Conservation (phyloP, 2,888 invertebrate genomes). For the Cerastis rubricosa region DNA sequence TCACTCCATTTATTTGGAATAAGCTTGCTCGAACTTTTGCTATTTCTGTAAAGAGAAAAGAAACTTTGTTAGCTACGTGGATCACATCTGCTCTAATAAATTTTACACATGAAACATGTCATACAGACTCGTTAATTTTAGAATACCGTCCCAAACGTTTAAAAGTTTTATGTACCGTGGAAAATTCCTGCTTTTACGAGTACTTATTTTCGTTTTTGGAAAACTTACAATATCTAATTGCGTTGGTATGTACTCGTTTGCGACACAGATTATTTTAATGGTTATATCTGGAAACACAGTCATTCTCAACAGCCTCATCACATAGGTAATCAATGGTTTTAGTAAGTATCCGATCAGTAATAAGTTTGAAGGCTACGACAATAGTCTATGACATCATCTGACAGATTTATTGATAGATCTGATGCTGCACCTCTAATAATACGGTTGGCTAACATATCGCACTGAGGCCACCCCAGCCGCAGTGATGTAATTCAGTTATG, state of each 20-base stretch:
- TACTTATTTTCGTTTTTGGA: constrained; percentile 65
- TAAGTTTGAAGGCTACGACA: constrained; percentile 64
- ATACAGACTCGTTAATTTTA: constrained; percentile 79
- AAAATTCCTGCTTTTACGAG: constrained; percentile 71
- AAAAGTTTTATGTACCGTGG: constrained; percentile 79
- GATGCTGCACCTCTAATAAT: constrained; percentile 74
- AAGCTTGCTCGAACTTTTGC: constrained; percentile 99
- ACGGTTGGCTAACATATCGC: constrained; percentile 70
- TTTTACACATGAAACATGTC: constrained; percentile 77
- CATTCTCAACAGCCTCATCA: constrained; percentile 10
- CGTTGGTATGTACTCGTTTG: constrained; percentile 22
- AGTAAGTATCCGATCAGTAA: constrained; percentile 53
- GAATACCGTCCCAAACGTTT: constrained; percentile 77
- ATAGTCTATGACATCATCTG: constrained; percentile 79
- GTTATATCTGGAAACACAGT: constrained; percentile 20
- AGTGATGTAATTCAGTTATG: constrained; percentile 72
- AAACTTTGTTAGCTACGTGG: constrained; percentile 63
- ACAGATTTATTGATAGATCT: constrained; percentile 75
- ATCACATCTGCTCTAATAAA: constrained; percentile 77
- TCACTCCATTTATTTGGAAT: constrained; percentile 99
- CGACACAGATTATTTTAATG: constrained; percentile 27
- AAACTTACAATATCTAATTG: constrained; percentile 59
- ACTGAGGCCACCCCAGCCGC: constrained; percentile 62
- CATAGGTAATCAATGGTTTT: constrained; percentile 56
- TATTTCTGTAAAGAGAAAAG: constrained; percentile 95